Percentiles rank a stretch among this genome's conserved stretches.
Conservation (phyloP, 2,888 invertebrate species). For the Conomelus anceps region DNA sequence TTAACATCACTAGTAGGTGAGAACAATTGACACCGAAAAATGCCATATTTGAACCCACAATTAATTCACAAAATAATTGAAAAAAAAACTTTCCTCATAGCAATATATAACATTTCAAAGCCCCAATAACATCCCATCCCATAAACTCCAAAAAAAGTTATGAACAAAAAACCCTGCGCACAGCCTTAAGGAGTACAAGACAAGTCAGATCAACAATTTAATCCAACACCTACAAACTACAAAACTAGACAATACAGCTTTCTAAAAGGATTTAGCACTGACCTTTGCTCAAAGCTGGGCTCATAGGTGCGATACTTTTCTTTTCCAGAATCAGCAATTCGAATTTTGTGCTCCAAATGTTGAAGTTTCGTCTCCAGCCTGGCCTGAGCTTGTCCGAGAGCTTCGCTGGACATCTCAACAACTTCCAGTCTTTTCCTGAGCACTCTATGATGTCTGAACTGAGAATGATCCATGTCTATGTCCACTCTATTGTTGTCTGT, state of each 20-base stretch:
- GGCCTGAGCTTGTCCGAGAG: slow-evolving; percentile 10
- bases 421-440: slow-evolving; percentile 21
- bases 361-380: slow-evolving; percentile 19
- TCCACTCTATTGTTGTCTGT: not conserved
- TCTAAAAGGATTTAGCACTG: not conserved
- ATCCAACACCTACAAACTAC: slow-evolving; percentile 2
- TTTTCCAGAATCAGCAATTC: slow-evolving; percentile 11
- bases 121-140: no score
- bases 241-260: no score
- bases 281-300: not conserved
- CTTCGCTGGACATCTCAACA: not conserved
- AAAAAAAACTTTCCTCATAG: no score
- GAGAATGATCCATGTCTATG: not conserved
- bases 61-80: no score
- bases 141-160: no score
- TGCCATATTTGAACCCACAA: no score
- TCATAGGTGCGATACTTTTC: not conserved
- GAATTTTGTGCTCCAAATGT: not conserved
- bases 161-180: no score
- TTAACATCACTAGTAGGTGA: no score
- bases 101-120: no score
- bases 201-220: no score
- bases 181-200: no score
- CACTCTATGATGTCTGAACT: slow-evolving; percentile 19
- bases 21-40: no score